Percentiles rank a stretch among this genome's conserved stretches.
phyloP scores from a whole-genome alignment of 2,113 vertebrate species.

The Alexandromys fortis region DNA sequence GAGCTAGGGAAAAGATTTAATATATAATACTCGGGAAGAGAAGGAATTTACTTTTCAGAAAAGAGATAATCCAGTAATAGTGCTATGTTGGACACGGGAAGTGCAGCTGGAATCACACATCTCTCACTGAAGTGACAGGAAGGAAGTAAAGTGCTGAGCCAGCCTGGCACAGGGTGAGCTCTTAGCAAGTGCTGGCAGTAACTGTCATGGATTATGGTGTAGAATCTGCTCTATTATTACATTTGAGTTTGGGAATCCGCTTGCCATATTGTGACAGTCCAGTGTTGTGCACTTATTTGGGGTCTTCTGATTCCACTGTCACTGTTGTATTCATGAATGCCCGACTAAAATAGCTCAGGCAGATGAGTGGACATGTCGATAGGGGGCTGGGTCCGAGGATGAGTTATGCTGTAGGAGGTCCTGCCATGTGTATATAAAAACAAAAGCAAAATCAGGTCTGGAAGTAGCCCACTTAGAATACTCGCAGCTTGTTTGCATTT shows the following conservation, averaged over 20 bases:
- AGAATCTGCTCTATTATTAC: constrained; percentile 43
- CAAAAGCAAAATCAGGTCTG: background rate
- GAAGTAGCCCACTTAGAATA: background rate
- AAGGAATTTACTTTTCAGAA: constrained; percentile 31
- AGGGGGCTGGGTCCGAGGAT: background rate
- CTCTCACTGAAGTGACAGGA: background rate
- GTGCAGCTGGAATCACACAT: background rate
- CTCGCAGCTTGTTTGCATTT: background rate
- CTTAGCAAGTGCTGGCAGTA: constrained; percentile 7
- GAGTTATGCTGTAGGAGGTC: background rate
- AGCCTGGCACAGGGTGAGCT: background rate
- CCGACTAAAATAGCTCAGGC: background rate
- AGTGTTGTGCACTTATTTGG: background rate
- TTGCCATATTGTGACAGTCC: constrained; percentile 33
- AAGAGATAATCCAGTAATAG: constrained; percentile 37
- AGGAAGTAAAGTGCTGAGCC: background rate
- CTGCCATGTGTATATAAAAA: background rate
- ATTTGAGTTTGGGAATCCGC: background rate
- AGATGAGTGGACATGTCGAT: background rate
- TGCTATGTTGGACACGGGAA: background rate
- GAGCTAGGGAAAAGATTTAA: background rate
- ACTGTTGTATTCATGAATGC: background rate
- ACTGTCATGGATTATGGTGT: constrained; percentile 27
- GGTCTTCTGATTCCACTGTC: background rate
- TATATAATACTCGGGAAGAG: constrained; percentile 40